These are phyloP conservation scores for Adelphocoris suturalis DNA, from an alignment of 2,888 invertebrate genomes.

Conservation along the genomic window DNA sequence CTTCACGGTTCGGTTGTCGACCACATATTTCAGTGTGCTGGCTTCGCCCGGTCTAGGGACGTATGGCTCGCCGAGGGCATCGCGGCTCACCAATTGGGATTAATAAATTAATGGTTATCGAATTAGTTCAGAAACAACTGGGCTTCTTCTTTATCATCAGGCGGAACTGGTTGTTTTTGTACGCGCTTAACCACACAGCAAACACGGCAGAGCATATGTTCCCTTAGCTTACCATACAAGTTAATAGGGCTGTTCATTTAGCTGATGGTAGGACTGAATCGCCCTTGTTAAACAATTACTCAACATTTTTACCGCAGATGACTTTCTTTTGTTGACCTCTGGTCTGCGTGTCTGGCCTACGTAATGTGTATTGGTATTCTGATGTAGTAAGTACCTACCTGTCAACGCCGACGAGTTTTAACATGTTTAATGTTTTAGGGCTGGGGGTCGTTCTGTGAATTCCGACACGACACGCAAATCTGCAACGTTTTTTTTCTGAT, in stretches of 20 bases:
- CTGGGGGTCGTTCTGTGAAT: no score
- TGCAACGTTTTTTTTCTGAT: no score
- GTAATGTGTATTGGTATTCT: no score
- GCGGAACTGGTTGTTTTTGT: neutral
- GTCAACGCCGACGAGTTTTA: no score
- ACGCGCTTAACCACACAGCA: constrained; percentile 22
- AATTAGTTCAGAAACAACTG: constrained; percentile 52
- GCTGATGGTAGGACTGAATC: constrained; percentile 37
- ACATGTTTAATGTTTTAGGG: no score
- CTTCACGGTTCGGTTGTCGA: constrained; percentile 41
- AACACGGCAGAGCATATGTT: constrained; percentile 15
- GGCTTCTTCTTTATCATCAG: constrained; percentile 9
- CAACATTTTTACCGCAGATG: constrained; percentile 61
- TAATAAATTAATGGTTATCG: constrained; percentile 62
- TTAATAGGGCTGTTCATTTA: constrained; percentile 13
- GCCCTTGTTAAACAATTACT: constrained; percentile 57
- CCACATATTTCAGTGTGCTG: neutral
- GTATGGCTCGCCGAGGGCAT: neutral
- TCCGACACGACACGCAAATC: no score
- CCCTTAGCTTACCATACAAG: neutral
- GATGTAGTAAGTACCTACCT: no score
- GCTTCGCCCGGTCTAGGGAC: neutral
- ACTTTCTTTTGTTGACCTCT: neutral
- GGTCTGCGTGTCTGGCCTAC: no score
- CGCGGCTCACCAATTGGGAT: constrained; percentile 40